Base-by-base conservation (phyloP, 1,140 invertebrate species). In the Drosophila arizonae region DNA sequence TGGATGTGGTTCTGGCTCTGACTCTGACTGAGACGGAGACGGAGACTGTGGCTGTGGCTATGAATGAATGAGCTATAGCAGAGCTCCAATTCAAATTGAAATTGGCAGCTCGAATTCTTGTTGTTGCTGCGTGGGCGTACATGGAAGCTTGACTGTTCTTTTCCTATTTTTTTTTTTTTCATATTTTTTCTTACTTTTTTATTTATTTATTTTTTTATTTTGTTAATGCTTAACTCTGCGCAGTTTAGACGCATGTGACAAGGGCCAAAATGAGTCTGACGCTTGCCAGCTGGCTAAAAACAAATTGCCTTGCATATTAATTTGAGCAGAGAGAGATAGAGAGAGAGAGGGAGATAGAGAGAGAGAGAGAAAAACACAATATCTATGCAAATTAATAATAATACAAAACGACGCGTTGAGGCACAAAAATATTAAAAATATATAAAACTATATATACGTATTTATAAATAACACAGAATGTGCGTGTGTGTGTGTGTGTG, bases 251-350 rank as follows among this genome's bases (percentile, higher is more conserved):
- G 21, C 15, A 10, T 21, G n/a, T 54, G 6, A 11, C 5, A 6
- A 13, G 52, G 24, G 65, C 17, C 24, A 64, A 17, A 51, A 67
- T 41, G 43, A 65, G 57, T 65, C 68, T 52, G 17, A 17, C 26
- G 50, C 6, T 50, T 17, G 17, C 11, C 9, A 17, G 17, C 46
- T 26, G 46, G 17, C 10, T 26, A 21, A 78, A 67, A 70, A 78
- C 67, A 84, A 81, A 86, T 76, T 75, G 76, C 56, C 79, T 72
- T 79, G 81, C 81, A 87, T 86, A 86, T 87, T 86, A 76, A 86
- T 86, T 70, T 72, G 30, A 68, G 57, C 63, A 69, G 8, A 33
- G 33, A 30, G 28, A 30, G 28, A 28, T 0, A 30, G 28, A 30
- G 28, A 30, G 28, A 30, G 28, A 30, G 28, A 30, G 4, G 3